These are phyloP conservation scores for Tragelaphus strepsiceros DNA, from an alignment of 2,113 vertebrate species.

Conservation along the genomic window DNA sequence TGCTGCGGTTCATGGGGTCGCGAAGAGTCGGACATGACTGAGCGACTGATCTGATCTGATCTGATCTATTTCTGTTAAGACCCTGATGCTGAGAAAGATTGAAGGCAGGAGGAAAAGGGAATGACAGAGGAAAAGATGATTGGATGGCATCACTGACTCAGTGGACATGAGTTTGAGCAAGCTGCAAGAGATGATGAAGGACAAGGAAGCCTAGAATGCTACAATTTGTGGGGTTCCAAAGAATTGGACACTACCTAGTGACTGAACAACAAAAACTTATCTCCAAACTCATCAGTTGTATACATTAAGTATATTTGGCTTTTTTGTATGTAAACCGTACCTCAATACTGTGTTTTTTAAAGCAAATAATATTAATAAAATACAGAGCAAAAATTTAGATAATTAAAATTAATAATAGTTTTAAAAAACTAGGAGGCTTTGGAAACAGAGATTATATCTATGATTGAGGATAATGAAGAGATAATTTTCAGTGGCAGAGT, in stretches of 20 bases:
- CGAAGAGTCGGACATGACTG: no score
- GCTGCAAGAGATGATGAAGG: no score
- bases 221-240: neutral
- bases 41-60: no score
- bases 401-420: neutral
- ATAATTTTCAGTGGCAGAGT: neutral
- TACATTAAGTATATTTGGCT: neutral
- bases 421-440: neutral
- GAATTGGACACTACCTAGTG: rapidly evolving
- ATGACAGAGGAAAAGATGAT: neutral
- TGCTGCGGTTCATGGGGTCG: no score
- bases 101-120: neutral
- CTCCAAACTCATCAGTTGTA: neutral
- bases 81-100: neutral
- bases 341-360: neutral
- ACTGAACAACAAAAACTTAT: neutral
- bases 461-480: neutral
- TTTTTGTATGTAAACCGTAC: neutral
- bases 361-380: neutral
- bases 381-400: neutral
- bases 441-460: neutral
- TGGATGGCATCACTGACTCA: neutral
- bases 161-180: no score
- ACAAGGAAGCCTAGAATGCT: neutral
- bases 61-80: neutral